Conservation (phyloP, 2,113 vertebrate species). For the Progne subis region DNA sequence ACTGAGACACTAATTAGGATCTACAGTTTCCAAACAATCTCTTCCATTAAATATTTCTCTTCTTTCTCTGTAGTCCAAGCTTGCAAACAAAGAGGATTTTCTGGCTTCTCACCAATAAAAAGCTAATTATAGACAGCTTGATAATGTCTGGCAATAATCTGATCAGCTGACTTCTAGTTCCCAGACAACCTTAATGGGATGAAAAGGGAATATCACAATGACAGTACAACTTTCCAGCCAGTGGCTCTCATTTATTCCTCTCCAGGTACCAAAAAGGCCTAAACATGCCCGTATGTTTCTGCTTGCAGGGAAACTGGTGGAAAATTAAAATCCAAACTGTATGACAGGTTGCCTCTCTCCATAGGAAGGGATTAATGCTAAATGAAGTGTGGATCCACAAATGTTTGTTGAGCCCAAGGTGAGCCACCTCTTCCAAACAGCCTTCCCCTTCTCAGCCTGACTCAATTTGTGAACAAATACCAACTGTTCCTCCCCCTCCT, state of each 20-base stretch:
- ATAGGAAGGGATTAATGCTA: conserved; percentile 33
- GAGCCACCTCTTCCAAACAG: background rate
- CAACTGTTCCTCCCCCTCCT: background rate
- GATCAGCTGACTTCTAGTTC: conserved; percentile 37
- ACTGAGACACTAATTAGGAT: conserved; percentile 32
- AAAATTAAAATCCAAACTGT: conserved; percentile 30
- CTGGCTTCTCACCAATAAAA: conserved; percentile 44
- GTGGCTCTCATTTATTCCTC: conserved; percentile 13
- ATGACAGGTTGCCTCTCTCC: conserved; percentile 17
- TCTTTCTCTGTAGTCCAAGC: conserved; percentile 26
- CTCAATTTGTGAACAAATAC: background rate
- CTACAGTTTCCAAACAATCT: conserved; percentile 36
- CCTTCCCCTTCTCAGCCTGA: background rate
- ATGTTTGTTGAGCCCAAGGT: background rate
- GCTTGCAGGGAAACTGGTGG: background rate
- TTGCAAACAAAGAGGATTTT: conserved; percentile 58
- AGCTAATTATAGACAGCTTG: conserved; percentile 63
- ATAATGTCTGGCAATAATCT: conserved; percentile 56
- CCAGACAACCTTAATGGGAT: conserved; percentile 22
- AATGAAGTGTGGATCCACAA: conserved; percentile 34
- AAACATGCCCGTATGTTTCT: conserved; percentile 10
- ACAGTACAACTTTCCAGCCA: conserved; percentile 1
- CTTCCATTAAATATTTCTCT: conserved; percentile 29
- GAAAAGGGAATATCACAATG: conserved; percentile 7
- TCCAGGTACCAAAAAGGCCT: conserved; percentile 25